These are phyloP conservation scores for Eubasilissa splendida DNA, from an alignment of 2,888 invertebrate genomes.

Conservation along the genomic window DNA sequence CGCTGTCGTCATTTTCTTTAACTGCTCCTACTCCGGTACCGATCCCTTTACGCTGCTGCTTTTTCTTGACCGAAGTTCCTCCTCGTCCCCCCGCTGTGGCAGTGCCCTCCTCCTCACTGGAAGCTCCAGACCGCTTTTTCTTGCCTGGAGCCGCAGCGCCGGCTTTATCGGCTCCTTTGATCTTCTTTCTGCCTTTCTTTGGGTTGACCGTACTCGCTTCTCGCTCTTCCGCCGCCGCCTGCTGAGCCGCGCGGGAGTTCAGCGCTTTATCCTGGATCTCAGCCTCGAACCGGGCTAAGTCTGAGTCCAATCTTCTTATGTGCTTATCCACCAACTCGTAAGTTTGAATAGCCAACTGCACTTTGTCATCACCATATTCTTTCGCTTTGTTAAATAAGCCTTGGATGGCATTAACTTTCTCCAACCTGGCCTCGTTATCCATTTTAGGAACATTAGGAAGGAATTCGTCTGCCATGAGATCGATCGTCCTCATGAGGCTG, in stretches of 20 bases:
- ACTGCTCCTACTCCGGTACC: conserved; percentile 47
- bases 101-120: conserved; percentile 70
- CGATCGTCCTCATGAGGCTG: conserved; percentile 91
- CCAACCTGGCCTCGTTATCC: conserved; percentile 85
- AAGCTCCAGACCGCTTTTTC: conserved; percentile 72
- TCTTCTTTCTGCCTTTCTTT: conserved; percentile 71
- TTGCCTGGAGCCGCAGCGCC: conserved; percentile 65
- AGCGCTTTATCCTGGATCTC: conserved; percentile 96
- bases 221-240: conserved; percentile 68
- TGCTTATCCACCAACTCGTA: conserved; percentile 99
- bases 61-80: conserved; percentile 65
- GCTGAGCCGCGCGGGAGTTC: conserved; percentile 78
- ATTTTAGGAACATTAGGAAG: conserved; percentile 81
- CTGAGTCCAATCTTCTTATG: conserved; percentile 94
- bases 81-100: conserved; percentile 64
- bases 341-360: conserved; percentile 96
- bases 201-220: conserved; percentile 67
- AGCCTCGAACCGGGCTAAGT: conserved; percentile 95
- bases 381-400: conserved; percentile 90
- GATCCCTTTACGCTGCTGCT: conserved; percentile 60
- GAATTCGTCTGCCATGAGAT: conserved; percentile 88
- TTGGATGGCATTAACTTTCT: conserved; percentile 88
- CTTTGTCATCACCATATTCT: conserved; percentile 97
- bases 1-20: conserved; percentile 62
- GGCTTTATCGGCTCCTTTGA: conserved; percentile 63